A percentile compares a stretch with the other conserved stretches of the same genome.
These are phyloP conservation scores for Eubasilissa regina DNA, from an alignment of 1,140 invertebrate genomes.

Conservation along the genomic window DNA sequence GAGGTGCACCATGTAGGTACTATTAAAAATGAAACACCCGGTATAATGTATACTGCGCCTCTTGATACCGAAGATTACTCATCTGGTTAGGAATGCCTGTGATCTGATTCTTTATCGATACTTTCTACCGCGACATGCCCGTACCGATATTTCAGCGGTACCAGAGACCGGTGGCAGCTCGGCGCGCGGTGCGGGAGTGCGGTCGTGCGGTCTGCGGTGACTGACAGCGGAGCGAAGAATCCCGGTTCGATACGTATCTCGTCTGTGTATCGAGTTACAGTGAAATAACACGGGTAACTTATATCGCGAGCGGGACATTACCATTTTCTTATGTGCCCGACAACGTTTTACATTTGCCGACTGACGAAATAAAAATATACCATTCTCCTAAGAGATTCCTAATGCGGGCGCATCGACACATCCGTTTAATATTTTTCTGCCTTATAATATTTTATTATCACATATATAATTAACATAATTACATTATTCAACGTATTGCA, in stretches of 20 bases:
- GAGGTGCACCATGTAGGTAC: no score
- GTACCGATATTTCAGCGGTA: constrained; percentile 19
- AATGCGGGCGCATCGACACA: background rate
- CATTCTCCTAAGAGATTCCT: background rate
- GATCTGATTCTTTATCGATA: no score
- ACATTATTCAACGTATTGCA: no score
- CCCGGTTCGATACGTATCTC: constrained; percentile 47
- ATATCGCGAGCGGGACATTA: constrained; percentile 31
- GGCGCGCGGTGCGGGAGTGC: background rate
- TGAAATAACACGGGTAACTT: constrained; percentile 28
- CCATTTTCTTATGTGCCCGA: constrained; percentile 38
- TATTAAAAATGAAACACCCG: no score
- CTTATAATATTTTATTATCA: no score
- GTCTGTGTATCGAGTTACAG: constrained; percentile 44
- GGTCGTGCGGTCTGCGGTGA: constrained; percentile 52
- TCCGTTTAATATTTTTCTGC: background rate
- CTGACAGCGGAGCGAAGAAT: constrained; percentile 36
- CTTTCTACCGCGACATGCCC: background rate
- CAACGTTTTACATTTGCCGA: constrained; percentile 13
- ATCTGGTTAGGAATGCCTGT: no score
- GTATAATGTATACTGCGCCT: no score
- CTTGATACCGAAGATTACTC: no score
- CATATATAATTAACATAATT: no score
- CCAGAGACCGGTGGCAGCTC: constrained; percentile 52
- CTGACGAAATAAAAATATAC: background rate